Percentiles rank a stretch among this genome's conserved stretches.
Conservation (phyloP, 2,888 invertebrate genomes). For the Tenthredo mesomela region DNA sequence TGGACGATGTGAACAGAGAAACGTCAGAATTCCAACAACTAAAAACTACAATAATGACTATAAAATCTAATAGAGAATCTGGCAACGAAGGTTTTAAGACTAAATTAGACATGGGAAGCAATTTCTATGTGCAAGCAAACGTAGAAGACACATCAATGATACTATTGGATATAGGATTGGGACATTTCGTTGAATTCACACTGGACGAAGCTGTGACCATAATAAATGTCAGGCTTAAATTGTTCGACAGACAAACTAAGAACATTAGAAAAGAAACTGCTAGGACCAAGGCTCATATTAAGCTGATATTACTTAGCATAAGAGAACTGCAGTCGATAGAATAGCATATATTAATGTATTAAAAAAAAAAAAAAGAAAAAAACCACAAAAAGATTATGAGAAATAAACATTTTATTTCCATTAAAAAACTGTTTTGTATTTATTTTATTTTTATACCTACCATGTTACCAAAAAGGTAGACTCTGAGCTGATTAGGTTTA, state of each 20-base stretch:
- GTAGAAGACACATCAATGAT: conserved; percentile 85
- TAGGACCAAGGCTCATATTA: conserved; percentile 88
- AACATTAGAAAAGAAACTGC: conserved; percentile 84
- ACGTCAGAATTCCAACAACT: conserved; percentile 87
- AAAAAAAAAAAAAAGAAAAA: not conserved
- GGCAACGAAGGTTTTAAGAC: conserved; percentile 79
- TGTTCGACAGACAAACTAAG: conserved; percentile 82
- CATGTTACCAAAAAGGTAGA: not conserved
- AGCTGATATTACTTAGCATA: conserved; percentile 86
- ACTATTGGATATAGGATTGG: conserved; percentile 87
- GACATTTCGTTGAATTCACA: conserved; percentile 87
- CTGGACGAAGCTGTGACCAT: conserved; percentile 86
- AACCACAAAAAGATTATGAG: not conserved
- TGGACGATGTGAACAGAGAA: conserved; percentile 84
- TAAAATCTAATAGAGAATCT: conserved; percentile 78
- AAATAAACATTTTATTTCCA: not conserved
- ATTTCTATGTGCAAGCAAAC: conserved; percentile 89
- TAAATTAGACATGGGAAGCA: conserved; percentile 90
- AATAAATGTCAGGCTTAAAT: conserved; percentile 84
- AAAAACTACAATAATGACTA: conserved; percentile 84
- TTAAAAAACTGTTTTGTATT: too few species aligned
- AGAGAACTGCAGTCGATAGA: conserved; percentile 80
- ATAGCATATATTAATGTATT: conserved; percentile 43
- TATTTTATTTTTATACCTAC: not conserved
- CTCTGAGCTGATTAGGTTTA: not conserved